Evolutionary conservation across 2,888 invertebrate genomes (phyloP), one percentile per base, ranked within the genome.

Genomic region (Coremacera marginata): DNA sequence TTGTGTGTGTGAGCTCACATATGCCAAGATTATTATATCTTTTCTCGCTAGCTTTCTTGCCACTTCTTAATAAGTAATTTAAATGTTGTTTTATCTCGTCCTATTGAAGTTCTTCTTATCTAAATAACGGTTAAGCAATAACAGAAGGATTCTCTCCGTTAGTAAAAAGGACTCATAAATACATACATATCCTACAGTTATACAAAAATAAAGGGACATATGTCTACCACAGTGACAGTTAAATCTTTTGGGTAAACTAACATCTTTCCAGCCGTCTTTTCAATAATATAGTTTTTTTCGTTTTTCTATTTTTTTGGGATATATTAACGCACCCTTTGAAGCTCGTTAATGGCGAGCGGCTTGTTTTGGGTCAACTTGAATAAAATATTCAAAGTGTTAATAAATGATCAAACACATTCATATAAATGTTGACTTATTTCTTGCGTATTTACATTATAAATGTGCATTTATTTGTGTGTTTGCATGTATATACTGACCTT

Each of bases 31-130:
- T n/a, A 34, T 31, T 14, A 2, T 5, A 9, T 37, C 3, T 9
- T 19, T 27, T 1, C 7, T 34, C 37, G 67, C 22, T 37, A 22
- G 19, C n/a, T 65, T 37, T n/a, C n/a, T 65, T 37, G 65, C 8
- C 65, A 37, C 67, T 67, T 67, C 44, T 44, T 37, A 67, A 67
- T 67, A 34, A 34, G 37, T 67, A 67, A 67, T 67, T 67, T 67
- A 37, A 67, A 67, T 67, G 34, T 37, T 34, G 31, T 63, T 67
- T 34, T 34, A 9, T 60, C 25, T 25, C 57, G 14, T 14, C 14
- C 14, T 14, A 1, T 11, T 14, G 44, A 44, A 44, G 44, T 44
- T 11, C 11, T 44, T 14, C 57, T 60, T 60, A 27, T 25, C 57
- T 25, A 9, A 27, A 9, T 60, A 25, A 22, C 11, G 14, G 11